Conservation (phyloP, 2,113 vertebrate species). For the Semnornis frantzii region DNA sequence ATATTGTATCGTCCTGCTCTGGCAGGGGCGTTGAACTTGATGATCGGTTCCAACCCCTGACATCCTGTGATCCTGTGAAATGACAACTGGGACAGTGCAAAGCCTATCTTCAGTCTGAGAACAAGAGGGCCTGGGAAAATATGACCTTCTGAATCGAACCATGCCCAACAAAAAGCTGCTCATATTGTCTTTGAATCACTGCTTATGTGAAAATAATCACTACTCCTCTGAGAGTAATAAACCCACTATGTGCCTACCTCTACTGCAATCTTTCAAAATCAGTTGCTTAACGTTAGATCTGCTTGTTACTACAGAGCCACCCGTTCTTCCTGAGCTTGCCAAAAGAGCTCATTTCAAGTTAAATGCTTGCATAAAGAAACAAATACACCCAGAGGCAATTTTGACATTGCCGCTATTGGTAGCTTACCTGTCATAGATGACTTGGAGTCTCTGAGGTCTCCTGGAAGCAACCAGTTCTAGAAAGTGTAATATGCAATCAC, state of each 20-base stretch:
- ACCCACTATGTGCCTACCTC: conserved; percentile 65
- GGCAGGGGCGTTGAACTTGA: too few relatives aligned
- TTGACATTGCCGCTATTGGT: not conserved
- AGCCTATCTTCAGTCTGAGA: conserved; percentile 37
- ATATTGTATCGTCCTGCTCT: too few relatives aligned
- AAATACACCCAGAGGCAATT: conserved; percentile 45
- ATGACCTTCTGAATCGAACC: conserved; percentile 33
- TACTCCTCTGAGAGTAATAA: conserved; percentile 71
- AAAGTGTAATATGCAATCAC: conserved; percentile 46
- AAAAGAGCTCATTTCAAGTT: conserved; percentile 64
- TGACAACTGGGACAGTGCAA: conserved; percentile 45
- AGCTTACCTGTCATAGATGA: conserved; percentile 86
- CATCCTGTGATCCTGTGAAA: not conserved
- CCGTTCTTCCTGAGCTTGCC: conserved; percentile 26
- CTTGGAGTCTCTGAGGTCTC: conserved; percentile 76
- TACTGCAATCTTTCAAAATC: conserved; percentile 41
- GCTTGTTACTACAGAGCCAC: conserved; percentile 28
- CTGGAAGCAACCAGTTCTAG: conserved; percentile 78
- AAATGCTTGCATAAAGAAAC: conserved; percentile 68
- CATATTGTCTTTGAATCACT: conserved; percentile 52
- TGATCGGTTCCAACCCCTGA: too few relatives aligned
- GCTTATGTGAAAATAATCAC: conserved; percentile 60
- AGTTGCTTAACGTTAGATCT: conserved; percentile 30
- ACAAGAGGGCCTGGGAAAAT: conserved; percentile 69
- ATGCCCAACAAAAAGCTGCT: conserved; percentile 13